These are phyloP conservation scores for Bombyx huttoni DNA, from an alignment of 2,888 invertebrate species.

Conservation along the genomic window DNA sequence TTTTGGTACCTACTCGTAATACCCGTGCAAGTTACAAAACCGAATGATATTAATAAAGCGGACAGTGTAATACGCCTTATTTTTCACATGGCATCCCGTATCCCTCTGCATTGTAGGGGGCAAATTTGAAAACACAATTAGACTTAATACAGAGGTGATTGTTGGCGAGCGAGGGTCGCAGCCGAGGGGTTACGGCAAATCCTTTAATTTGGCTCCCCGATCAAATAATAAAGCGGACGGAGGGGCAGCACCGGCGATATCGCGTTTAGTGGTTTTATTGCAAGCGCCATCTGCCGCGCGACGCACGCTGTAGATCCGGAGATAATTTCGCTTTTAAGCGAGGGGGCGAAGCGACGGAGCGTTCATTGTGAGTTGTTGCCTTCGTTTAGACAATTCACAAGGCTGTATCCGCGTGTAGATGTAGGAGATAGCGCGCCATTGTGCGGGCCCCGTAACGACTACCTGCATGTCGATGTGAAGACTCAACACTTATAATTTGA, in stretches of 20 bases:
- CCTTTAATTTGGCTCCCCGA: conserved; percentile 73
- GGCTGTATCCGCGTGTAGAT: conserved; percentile 42
- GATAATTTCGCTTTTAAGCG: conserved; percentile 64
- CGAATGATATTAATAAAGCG: conserved; percentile 55
- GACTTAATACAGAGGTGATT: conserved; percentile 73
- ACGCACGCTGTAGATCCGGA: conserved; percentile 56
- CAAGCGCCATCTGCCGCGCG: conserved; percentile 68
- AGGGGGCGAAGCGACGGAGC: conserved; percentile 38
- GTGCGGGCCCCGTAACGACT: conserved; percentile 45
- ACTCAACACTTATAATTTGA: conserved; percentile 45
- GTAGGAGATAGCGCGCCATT: conserved; percentile 46
- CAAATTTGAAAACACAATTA: conserved; percentile 72
- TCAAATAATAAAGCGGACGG: conserved; percentile 68
- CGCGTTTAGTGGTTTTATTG: conserved; percentile 73
- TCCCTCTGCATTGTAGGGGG: conserved; percentile 57
- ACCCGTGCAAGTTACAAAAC: conserved; percentile 28
- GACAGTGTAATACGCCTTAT: conserved; percentile 50
- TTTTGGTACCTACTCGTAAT: conserved; percentile 20
- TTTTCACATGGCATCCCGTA: conserved; percentile 54
- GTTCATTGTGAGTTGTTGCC: conserved; percentile 55
- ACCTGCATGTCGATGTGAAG: conserved; percentile 38
- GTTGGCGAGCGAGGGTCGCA: conserved; percentile 63
- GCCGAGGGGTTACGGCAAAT: conserved; percentile 65
- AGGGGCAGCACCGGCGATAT: conserved; percentile 62
- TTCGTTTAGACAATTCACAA: conserved; percentile 61